Evolutionary conservation across 2,888 invertebrate species (phyloP).

Genomic region (Dryococelus australis): DNA sequence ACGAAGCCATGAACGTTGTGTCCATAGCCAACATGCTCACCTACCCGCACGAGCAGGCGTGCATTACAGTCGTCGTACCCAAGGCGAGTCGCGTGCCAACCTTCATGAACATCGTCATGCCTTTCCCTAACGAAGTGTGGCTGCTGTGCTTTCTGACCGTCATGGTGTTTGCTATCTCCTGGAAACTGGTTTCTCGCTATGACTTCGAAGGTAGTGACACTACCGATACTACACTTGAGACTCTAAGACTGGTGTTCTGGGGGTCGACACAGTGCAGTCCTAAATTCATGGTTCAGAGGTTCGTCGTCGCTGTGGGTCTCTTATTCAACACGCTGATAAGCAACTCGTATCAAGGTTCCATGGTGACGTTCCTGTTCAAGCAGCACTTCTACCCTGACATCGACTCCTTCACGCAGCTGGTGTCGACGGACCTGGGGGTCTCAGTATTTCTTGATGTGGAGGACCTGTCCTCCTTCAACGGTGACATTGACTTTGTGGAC

Average conservation of each 20-base stretch:
- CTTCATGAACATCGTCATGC: neutral
- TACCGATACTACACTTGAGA: neutral
- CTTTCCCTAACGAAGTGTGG: constrained; percentile 4
- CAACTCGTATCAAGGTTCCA: neutral
- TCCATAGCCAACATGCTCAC: neutral
- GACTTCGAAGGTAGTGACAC: neutral
- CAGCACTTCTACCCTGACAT: neutral
- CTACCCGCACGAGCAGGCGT: constrained; percentile 11
- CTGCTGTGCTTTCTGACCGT: neutral
- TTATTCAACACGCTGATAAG: constrained; percentile 12
- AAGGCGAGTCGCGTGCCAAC: neutral
- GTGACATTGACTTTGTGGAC: neutral
- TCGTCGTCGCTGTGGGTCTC: neutral
- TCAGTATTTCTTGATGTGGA: neutral
- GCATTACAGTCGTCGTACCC: neutral
- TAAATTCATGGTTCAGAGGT: neutral
- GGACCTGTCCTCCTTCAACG: neutral
- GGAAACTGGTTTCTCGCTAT: neutral
- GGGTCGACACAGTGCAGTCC: neutral
- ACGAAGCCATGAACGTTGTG: neutral
- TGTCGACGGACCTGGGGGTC: neutral
- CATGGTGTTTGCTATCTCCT: neutral
- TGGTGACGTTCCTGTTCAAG: constrained; percentile 4
- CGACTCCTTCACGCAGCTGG: neutral
- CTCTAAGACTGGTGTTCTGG: neutral